A percentile compares a stretch with the other conserved stretches of the same genome.
Conservation (phyloP, 2,888 invertebrate species). For the Ophion ventricosus region DNA sequence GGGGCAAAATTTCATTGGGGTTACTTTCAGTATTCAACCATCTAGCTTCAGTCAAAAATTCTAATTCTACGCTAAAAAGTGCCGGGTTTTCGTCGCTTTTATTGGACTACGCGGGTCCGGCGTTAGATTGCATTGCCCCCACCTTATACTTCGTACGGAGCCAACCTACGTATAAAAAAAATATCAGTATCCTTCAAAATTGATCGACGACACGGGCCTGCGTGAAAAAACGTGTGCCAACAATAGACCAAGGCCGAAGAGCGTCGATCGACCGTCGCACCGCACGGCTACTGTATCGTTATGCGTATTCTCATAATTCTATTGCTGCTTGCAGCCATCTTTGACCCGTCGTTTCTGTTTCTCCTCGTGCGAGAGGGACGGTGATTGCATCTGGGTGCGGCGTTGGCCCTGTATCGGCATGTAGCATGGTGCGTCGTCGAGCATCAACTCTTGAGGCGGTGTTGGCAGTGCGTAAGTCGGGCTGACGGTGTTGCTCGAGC, state of each 20-base stretch:
- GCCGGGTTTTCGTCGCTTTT: too few species aligned
- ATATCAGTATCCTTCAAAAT: neutral
- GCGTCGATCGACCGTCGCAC: neutral
- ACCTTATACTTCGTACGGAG: too few species aligned
- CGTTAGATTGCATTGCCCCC: too few species aligned
- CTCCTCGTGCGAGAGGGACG: slow-evolving; percentile 87
- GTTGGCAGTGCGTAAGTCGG: slow-evolving; percentile 80
- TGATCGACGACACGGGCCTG: neutral
- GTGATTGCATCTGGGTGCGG: slow-evolving; percentile 83
- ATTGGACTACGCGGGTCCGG: too few species aligned
- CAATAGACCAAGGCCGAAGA: neutral
- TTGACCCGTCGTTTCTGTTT: slow-evolving; percentile 85
- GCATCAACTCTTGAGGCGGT: slow-evolving; percentile 77
- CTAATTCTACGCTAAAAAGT: too few species aligned
- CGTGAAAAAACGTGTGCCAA: slow-evolving; percentile 19
- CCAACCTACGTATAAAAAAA: too few species aligned
- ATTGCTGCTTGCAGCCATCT: slow-evolving; percentile 88
- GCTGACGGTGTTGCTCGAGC: slow-evolving; percentile 78
- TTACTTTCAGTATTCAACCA: too few species aligned
- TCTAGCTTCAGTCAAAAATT: too few species aligned
- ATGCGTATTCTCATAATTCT: slow-evolving; percentile 55
- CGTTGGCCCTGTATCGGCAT: slow-evolving; percentile 92
- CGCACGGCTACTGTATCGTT: neutral
- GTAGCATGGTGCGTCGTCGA: slow-evolving; percentile 87
- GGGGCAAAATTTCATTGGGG: too few species aligned